Conservation (phyloP, 2,113 vertebrate genomes). For the Vombatus ursinus region DNA sequence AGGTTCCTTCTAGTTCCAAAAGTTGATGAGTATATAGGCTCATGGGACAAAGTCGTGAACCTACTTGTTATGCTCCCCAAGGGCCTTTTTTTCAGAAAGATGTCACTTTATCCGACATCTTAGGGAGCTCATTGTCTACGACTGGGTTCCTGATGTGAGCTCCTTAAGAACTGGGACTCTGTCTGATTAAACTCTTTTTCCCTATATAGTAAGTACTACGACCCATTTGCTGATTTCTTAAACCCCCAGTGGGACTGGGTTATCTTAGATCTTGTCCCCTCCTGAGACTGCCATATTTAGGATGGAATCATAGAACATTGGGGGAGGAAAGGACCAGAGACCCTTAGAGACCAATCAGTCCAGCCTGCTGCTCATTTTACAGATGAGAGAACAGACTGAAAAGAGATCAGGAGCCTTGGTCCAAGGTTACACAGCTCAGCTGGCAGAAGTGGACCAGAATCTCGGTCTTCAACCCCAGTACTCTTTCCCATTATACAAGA, state of each 20-base stretch:
- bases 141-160: background rate
- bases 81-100: background rate
- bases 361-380: background rate
- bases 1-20: background rate
- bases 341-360: background rate
- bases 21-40: background rate
- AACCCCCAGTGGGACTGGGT: background rate
- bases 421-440: background rate
- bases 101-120: background rate
- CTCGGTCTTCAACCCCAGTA: background rate
- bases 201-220: background rate
- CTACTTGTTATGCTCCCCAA: background rate
- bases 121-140: too few relatives aligned
- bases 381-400: background rate
- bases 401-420: background rate
- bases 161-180: background rate
- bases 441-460: background rate
- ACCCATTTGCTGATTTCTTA: background rate
- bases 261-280: background rate
- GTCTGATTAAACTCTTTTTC: background rate
- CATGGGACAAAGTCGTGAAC: background rate
- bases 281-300: background rate
- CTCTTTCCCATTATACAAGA: background rate
- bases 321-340: background rate
- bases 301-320: background rate